Percentiles rank a stretch among this genome's conserved stretches.
These are phyloP conservation scores for Rousettus leschenaultii DNA, from an alignment of 2,113 vertebrate species.

Conservation along the genomic window DNA sequence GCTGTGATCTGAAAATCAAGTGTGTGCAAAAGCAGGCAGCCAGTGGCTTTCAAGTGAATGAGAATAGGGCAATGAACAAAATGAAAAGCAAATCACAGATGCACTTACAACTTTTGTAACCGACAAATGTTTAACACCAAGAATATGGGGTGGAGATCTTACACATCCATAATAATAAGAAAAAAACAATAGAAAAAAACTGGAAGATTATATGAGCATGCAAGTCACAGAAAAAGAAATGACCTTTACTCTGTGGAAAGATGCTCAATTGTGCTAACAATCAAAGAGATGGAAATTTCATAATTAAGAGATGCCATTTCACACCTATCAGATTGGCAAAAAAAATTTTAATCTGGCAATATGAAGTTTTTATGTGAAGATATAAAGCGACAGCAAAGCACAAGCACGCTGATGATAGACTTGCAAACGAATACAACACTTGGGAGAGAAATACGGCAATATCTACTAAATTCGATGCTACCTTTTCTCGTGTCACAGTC, in stretches of 20 bases:
- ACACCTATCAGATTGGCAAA: background rate
- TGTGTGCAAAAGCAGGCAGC: background rate
- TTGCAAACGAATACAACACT: background rate
- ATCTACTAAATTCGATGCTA: background rate
- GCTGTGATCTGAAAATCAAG: background rate
- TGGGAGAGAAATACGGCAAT: background rate
- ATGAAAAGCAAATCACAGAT: slow-evolving; percentile 26
- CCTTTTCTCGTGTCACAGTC: background rate
- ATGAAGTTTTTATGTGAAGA: background rate
- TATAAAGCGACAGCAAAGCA: background rate
- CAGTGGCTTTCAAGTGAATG: background rate
- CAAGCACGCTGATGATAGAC: background rate
- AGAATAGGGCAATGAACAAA: background rate
- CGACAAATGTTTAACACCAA: background rate
- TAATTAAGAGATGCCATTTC: background rate
- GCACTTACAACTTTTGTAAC: background rate
- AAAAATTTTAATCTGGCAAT: background rate
- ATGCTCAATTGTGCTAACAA: background rate
- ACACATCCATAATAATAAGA: background rate
- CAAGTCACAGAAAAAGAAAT: background rate
- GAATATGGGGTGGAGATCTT: background rate
- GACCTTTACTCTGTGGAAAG: background rate
- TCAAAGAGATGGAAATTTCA: background rate
- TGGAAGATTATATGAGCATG: background rate
- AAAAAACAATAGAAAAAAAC: background rate